A percentile compares a stretch with the other conserved stretches of the same genome.
Evolutionary conservation across 1,140 invertebrate species (phyloP).

Genomic region (Heliconius hewitsoni): DNA sequence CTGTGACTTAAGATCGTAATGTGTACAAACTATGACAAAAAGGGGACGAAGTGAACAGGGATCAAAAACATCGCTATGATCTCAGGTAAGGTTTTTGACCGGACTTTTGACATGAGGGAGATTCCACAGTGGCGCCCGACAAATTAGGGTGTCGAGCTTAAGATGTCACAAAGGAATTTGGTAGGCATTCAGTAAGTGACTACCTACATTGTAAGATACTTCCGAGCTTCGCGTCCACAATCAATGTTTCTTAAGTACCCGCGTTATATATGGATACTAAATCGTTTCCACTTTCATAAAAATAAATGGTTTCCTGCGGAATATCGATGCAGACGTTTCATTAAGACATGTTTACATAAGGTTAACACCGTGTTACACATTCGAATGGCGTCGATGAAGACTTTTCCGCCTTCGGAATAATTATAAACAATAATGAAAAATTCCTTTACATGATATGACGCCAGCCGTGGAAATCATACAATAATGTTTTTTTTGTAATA

Average conservation of each 20-base stretch:
- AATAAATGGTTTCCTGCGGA: constrained; percentile 49
- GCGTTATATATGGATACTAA: constrained; percentile 8
- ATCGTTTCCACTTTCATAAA: constrained; percentile 32
- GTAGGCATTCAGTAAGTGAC: constrained; percentile 42
- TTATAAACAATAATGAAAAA: constrained; percentile 14
- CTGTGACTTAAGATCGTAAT: constrained; percentile 45
- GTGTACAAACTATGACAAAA: constrained; percentile 37
- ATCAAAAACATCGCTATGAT: constrained; percentile 39
- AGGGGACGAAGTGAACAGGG: constrained; percentile 40
- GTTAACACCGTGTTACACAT: constrained; percentile 34
- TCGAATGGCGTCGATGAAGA: constrained; percentile 25
- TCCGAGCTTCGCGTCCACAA: constrained; percentile 22
- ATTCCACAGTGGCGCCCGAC: constrained; percentile 54
- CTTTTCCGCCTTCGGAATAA: constrained; percentile 23
- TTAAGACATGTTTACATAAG: constrained; percentile 46
- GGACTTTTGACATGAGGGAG: constrained; percentile 49
- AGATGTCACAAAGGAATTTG: constrained; percentile 60
- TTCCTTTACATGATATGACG: constrained; percentile 7
- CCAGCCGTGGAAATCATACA: constrained; percentile 4
- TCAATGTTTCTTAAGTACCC: constrained; percentile 23
- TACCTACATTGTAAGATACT: constrained; percentile 15
- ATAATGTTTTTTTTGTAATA: not conserved
- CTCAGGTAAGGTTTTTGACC: constrained; percentile 64
- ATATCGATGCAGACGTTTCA: constrained; percentile 46
- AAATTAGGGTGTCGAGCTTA: constrained; percentile 62